phyloP scores from a whole-genome alignment of 2,797 vertebrate genomes.

The Acrocephalus scirpaceus region DNA sequence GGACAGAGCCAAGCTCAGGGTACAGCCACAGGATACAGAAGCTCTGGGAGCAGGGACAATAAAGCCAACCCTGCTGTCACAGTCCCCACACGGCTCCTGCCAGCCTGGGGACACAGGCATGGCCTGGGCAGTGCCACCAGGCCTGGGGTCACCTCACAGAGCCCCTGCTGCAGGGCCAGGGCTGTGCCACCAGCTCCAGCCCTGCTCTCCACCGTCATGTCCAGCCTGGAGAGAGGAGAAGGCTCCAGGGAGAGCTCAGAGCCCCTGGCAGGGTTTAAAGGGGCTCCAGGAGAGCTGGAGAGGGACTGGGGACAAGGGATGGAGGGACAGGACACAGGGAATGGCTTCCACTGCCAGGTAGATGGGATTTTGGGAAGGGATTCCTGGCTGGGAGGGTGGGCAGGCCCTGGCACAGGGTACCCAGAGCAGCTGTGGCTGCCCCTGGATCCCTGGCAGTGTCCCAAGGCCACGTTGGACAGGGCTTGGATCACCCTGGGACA shows the following conservation, averaged over 20 bases:
- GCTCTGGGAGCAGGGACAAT: neutral
- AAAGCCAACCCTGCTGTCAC: fast-evolving
- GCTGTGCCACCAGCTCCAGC: neutral
- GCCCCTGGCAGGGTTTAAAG: neutral
- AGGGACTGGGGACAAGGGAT: neutral
- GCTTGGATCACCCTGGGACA: neutral
- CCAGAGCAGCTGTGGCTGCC: neutral
- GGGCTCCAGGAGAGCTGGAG: neutral
- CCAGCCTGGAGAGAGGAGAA: neutral
- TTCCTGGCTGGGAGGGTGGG: neutral
- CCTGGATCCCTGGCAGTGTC: neutral
- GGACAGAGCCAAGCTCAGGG: neutral
- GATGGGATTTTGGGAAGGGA: neutral
- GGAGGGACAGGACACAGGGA: neutral
- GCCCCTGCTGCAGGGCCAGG: neutral
- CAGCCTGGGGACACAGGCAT: neutral
- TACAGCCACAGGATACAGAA: neutral
- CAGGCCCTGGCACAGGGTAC: fast-evolving
- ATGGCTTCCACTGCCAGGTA: neutral
- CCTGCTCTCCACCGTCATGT: neutral
- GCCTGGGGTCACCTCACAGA: neutral
- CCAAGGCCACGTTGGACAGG: neutral
- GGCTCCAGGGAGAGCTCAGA: neutral
- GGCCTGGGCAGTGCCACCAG: neutral
- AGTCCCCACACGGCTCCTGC: neutral